Percentiles rank a stretch among this genome's conserved stretches.
These are phyloP conservation scores for Andricus grossulariae DNA, from an alignment of 1,140 invertebrate species.

Conservation along the genomic window DNA sequence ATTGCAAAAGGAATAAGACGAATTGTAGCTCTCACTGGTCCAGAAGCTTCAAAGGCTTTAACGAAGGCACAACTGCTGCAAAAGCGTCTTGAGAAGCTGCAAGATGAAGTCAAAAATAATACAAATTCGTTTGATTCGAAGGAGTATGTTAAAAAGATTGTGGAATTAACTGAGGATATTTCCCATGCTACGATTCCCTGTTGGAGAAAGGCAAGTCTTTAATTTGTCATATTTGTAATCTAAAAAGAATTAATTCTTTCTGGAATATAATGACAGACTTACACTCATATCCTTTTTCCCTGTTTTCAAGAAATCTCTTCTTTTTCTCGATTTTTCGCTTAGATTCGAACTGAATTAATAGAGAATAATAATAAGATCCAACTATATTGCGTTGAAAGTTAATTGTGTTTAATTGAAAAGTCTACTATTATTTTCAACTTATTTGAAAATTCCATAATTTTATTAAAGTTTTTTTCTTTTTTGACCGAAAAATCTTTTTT, in stretches of 20 bases:
- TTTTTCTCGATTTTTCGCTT: too few species aligned
- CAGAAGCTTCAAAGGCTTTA: constrained; percentile 91
- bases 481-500: too few species aligned
- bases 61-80: constrained; percentile 87
- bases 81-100: constrained; percentile 83
- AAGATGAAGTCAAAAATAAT: constrained; percentile 39
- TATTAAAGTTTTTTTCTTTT: too few species aligned
- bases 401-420: too few species aligned
- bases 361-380: too few species aligned
- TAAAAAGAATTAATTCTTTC: not conserved
- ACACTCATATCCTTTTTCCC: too few species aligned
- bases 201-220: constrained; percentile 84
- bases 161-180: constrained; percentile 89
- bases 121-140: constrained; percentile 79
- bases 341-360: too few species aligned
- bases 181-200: constrained; percentile 90
- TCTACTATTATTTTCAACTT: too few species aligned
- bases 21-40: constrained; percentile 97
- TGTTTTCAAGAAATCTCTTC: too few species aligned
- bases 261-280: too few species aligned
- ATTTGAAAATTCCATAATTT: too few species aligned
- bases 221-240: not conserved
- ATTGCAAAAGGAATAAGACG: constrained; percentile 98
- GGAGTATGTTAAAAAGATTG: constrained; percentile 84
- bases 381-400: too few species aligned